A percentile compares a stretch with the other conserved stretches of the same genome.
Conservation (phyloP, 2,888 invertebrate species). For the Tinea trinotella region DNA sequence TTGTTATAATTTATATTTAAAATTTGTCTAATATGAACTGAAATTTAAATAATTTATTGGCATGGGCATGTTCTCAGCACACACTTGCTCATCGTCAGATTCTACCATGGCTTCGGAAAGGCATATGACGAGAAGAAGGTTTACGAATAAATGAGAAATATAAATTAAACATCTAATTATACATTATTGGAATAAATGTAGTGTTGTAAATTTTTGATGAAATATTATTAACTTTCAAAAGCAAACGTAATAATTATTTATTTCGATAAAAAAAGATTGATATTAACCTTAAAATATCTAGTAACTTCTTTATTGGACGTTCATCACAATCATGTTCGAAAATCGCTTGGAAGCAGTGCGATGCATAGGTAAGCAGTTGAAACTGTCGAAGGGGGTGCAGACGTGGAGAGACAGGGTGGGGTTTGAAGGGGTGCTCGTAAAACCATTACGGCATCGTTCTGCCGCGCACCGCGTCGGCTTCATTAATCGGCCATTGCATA, state of each 20-base stretch:
- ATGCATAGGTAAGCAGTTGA: conserved; percentile 66
- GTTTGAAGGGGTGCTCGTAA: conserved; percentile 37
- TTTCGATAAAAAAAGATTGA: too few species aligned
- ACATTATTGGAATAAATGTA: too few species aligned
- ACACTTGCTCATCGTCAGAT: too few species aligned
- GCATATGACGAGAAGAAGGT: too few species aligned
- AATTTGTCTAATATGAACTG: too few species aligned
- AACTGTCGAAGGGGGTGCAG: conserved; percentile 35
- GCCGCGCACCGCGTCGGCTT: conserved; percentile 56
- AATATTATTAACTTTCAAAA: too few species aligned
- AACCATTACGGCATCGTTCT: conserved; percentile 67
- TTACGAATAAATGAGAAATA: too few species aligned
- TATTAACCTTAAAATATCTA: not conserved
- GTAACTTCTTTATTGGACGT: conserved; percentile 10
- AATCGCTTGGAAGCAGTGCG: conserved; percentile 61
- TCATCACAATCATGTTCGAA: conserved; percentile 52
- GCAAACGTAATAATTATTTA: too few species aligned
- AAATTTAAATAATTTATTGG: too few species aligned
- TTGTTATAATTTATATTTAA: not conserved
- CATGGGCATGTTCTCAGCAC: too few species aligned
- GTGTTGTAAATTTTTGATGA: too few species aligned
- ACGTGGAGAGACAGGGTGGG: not conserved
- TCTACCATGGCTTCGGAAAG: too few species aligned
- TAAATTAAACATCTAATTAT: not conserved
- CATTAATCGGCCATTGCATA: conserved; percentile 68